Percentiles rank a stretch among this genome's conserved stretches.
Evolutionary conservation across 2,113 vertebrate species (phyloP).

Genomic region (Microcebus jonahi): DNA sequence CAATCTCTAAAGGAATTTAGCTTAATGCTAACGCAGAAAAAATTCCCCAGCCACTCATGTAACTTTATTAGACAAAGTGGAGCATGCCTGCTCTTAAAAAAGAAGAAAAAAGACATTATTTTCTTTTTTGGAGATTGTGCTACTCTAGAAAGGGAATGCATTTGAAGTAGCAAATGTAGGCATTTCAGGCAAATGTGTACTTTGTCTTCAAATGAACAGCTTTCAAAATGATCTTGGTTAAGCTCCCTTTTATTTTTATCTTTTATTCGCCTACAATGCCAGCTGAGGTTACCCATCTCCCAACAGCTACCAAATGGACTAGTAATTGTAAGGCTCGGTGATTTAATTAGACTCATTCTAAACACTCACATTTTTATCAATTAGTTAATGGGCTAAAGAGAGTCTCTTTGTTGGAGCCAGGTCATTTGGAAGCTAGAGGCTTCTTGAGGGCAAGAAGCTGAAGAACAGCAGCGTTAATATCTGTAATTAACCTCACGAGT

Average conservation of each 20-base stretch:
- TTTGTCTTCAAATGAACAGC: conserved; percentile 89
- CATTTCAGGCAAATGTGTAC: conserved; percentile 87
- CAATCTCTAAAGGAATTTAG: conserved; percentile 63
- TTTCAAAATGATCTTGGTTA: conserved; percentile 89
- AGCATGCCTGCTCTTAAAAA: conserved; percentile 64
- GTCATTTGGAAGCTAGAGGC: conserved; percentile 90
- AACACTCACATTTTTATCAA: conserved; percentile 92
- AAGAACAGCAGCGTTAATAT: conserved; percentile 88
- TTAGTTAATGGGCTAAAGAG: conserved; percentile 92
- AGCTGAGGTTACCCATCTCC: conserved; percentile 89
- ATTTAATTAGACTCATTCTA: conserved; percentile 92
- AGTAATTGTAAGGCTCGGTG: conserved; percentile 88
- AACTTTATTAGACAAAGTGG: conserved; percentile 81
- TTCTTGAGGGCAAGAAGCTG: conserved; percentile 89
- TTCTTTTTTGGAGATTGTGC: conserved; percentile 83
- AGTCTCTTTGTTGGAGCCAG: conserved; percentile 89
- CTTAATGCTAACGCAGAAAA: conserved; percentile 61
- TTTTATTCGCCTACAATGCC: conserved; percentile 87
- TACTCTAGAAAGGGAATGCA: conserved; percentile 63
- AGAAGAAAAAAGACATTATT: conserved; percentile 74
- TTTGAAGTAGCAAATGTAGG: conserved; percentile 85
- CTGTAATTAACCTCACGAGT: conserved; percentile 91
- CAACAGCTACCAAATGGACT: conserved; percentile 88
- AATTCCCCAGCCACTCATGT: conserved; percentile 72
- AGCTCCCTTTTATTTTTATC: conserved; percentile 88